A percentile compares a stretch with the other conserved stretches of the same genome.
These are phyloP conservation scores for Piaya cayana DNA, from an alignment of 2,113 vertebrate genomes.

Conservation along the genomic window DNA sequence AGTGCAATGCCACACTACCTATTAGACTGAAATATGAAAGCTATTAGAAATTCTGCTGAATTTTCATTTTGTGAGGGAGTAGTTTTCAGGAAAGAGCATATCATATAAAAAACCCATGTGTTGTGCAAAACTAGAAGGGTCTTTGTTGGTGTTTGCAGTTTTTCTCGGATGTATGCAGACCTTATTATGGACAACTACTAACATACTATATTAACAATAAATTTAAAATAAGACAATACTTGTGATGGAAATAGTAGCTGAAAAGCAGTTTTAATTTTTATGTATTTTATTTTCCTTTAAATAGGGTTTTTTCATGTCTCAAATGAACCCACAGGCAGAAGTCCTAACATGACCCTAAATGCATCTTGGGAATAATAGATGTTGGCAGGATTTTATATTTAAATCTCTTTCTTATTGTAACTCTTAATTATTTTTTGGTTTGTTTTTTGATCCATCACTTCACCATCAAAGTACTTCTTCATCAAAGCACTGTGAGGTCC, in stretches of 20 bases:
- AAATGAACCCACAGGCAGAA: not conserved
- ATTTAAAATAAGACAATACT: constrained; percentile 40
- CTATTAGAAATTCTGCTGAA: constrained; percentile 73
- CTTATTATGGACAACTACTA: constrained; percentile 44
- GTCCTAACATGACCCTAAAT: not conserved
- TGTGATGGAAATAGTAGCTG: not conserved
- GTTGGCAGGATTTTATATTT: constrained; percentile 20
- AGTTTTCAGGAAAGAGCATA: constrained; percentile 50
- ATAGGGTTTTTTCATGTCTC: not conserved
- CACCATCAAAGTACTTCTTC: not conserved
- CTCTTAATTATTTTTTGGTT: not conserved
- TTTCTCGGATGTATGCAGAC: constrained; percentile 26
- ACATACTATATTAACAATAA: constrained; percentile 13
- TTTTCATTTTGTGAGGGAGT: constrained; percentile 66
- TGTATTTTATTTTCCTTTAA: not conserved
- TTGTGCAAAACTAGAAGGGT: constrained; percentile 18
- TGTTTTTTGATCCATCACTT: not conserved
- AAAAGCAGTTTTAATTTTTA: not conserved
- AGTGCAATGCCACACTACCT: constrained; percentile 54
- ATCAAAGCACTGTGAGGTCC: not conserved
- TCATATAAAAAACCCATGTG: constrained; percentile 32
- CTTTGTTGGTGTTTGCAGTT: constrained; percentile 57
- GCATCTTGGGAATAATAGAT: not conserved
- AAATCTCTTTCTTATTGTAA: not conserved
- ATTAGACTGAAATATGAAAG: constrained; percentile 78